Base-by-base conservation (phyloP, 2,888 invertebrate genomes). In the Caenorhabditis becei region DNA sequence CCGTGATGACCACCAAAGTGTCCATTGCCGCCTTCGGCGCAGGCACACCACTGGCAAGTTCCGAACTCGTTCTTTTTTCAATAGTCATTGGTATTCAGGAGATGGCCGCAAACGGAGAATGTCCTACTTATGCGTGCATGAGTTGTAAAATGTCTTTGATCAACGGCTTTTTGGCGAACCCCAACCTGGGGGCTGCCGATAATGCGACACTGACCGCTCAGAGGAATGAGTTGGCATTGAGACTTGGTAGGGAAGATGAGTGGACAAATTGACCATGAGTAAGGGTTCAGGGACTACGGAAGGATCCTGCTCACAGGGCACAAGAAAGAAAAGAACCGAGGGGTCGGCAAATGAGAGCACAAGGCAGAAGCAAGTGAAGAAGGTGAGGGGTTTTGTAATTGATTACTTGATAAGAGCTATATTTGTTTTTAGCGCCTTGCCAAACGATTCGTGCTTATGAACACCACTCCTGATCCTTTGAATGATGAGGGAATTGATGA, bases 101-200 rank as follows among this genome's bases (percentile, higher is more conserved):
- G 28, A 18, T 54, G 47, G 49, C 77, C 8, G 20, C 61, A 20
- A 75, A 67, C 51, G 75, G 66, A 41, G 79, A 79, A 51, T 80
- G 80, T 32, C 56, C 80, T 41, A 72, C 70, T 41, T 65, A 72
- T 63, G 62, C 65, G 28, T 86, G 86, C 72, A 77, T 81, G 78
- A 69, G 80, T 59, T 86, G 86, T 66, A 86, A 86, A 72, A 74
- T 86, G 72, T 51, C 77, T 28, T 72, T 85, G 35, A 53, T 85
- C 24, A 77, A 85, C 49, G 84, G 84, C 10, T 83, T 83, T 49
- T 18, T 82, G 26, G 77, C 66, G 20, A 77, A 77, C 63, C 66
- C 80, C 0, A 71, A 72, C 35, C 37, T 81, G 8, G 66, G 63
- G 26, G 51, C 77, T 0, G 62, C 62, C 26, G 77, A 77, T 65